phyloP scores from a whole-genome alignment of 2,797 vertebrate species.

The Picus viridis region DNA sequence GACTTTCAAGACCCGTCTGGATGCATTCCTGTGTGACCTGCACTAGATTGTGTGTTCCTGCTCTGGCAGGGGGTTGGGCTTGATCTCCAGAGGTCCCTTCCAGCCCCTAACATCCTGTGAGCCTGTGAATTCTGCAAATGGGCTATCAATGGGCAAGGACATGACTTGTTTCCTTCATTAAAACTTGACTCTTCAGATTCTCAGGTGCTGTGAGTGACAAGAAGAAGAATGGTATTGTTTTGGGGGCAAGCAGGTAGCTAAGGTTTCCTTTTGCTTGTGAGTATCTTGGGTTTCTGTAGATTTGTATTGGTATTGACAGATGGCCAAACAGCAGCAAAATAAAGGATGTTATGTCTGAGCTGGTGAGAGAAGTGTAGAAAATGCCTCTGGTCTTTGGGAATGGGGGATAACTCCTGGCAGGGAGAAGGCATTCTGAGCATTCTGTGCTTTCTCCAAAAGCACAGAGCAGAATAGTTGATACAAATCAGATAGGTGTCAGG shows the following conservation, averaged over 20 bases:
- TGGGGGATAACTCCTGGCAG: not conserved
- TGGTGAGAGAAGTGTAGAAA: not conserved
- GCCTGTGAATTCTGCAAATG: not conserved
- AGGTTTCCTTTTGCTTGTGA: not conserved
- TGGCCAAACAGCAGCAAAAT: not conserved
- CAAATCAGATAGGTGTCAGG: not conserved
- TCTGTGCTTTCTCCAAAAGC: not conserved
- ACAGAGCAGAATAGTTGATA: not conserved
- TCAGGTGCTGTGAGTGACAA: not conserved
- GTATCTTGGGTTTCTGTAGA: not conserved
- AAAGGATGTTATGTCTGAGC: not conserved
- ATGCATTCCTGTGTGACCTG: too few relatives aligned
- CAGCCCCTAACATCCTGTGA: too few relatives aligned
- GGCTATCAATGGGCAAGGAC: not conserved
- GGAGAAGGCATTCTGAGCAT: not conserved
- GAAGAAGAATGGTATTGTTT: not conserved
- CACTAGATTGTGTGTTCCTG: too few relatives aligned
- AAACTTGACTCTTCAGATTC: not conserved
- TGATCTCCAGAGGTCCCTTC: too few relatives aligned
- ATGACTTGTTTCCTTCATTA: not conserved
- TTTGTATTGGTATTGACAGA: slow-evolving; percentile 1
- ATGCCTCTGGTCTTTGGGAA: not conserved
- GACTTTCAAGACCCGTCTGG: too few relatives aligned
- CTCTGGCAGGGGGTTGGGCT: too few relatives aligned
- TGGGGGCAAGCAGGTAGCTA: not conserved